Base-by-base conservation (phyloP, 2,113 vertebrate genomes). In the Psephotus haematonotus region DNA sequence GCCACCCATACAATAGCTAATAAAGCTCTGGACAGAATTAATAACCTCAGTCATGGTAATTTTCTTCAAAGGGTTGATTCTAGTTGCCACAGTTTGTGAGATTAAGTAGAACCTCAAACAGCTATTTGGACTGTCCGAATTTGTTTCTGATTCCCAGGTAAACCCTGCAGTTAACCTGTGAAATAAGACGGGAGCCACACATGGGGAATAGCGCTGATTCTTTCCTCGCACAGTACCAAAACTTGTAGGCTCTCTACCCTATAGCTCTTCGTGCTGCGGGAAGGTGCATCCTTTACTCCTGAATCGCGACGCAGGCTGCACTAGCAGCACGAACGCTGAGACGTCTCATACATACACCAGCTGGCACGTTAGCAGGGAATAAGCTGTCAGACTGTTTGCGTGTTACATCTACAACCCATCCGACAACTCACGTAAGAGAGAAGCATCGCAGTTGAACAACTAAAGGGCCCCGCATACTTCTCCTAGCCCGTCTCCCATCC, bases 311-410 rank as follows among this genome's bases (percentile, higher is more conserved):
- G 46, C 17, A 4, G 35, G 46, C 60, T 6, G 47, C 2, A 23
- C 27, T 0, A 13, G 41, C 37, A 12, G 65, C 49, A 10, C n/a
- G 39, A 43, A 24, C 1, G 23, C 63, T 8, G 43, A n/a, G 27
- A 55, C 3, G 52, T 6, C 39, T n/a, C 44, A 3, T 2, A 9
- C 11, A 3, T 2, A 7, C 7, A 27, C 29, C 46, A 64, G 27
- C 28, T 1, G 37, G 10, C 2, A 9, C 1, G 9, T 4, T 5
- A 10, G 31, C 28, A 7, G 28, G 1, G 24, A 59, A 6, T 4
- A 18, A 60, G 55, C 39, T 4, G 41, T 9, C 50, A 20, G 35
- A 5, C 37, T 6, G 17, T 5, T 7, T 3, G 35, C 1, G 31
- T 1, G 13, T 25, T 7, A 17, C 27, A 11, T 4, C n/a, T 20